Conservation (phyloP, 1,140 invertebrate species). For the Drosophila ironensis region DNA sequence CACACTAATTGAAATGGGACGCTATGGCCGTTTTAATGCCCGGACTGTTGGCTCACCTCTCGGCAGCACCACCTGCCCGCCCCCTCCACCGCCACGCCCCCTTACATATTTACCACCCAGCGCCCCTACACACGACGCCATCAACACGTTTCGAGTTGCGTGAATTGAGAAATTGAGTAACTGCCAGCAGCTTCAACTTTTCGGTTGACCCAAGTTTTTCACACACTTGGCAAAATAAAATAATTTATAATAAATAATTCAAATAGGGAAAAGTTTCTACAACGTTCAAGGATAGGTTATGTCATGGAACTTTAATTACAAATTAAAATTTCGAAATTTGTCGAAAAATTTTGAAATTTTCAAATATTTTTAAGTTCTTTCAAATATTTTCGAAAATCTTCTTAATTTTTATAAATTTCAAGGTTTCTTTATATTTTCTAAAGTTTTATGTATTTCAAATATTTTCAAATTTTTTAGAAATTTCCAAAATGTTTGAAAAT, state of each 20-base stretch:
- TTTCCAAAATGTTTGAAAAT: too few relatives aligned
- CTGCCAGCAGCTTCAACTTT: constrained; percentile 22
- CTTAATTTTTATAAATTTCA: too few relatives aligned
- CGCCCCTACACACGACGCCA: constrained; percentile 2
- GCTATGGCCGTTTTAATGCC: constrained; percentile 73
- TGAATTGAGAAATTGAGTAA: constrained; percentile 77
- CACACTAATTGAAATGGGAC: constrained; percentile 79
- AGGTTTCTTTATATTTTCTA: too few relatives aligned
- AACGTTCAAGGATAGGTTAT: neutral
- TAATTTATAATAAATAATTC: too few relatives aligned
- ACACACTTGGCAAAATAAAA: neutral
- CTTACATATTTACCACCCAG: neutral
- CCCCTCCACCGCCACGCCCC: neutral
- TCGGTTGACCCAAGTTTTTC: constrained; percentile 1
- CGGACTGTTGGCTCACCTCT: constrained; percentile 37
- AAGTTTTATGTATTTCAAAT: too few relatives aligned
- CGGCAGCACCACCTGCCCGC: neutral
- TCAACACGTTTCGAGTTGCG: constrained; percentile 69
- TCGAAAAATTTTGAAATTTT: too few relatives aligned
- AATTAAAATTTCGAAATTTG: too few relatives aligned
- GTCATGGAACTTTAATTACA: too few relatives aligned
- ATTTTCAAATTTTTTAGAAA: too few relatives aligned
- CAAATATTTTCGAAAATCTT: too few relatives aligned
- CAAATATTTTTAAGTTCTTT: too few relatives aligned
- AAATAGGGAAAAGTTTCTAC: too few relatives aligned